A percentile compares a stretch with the other conserved stretches of the same genome.
phyloP scores from a whole-genome alignment of 2,113 vertebrate genomes.

The Clarias magur region DNA sequence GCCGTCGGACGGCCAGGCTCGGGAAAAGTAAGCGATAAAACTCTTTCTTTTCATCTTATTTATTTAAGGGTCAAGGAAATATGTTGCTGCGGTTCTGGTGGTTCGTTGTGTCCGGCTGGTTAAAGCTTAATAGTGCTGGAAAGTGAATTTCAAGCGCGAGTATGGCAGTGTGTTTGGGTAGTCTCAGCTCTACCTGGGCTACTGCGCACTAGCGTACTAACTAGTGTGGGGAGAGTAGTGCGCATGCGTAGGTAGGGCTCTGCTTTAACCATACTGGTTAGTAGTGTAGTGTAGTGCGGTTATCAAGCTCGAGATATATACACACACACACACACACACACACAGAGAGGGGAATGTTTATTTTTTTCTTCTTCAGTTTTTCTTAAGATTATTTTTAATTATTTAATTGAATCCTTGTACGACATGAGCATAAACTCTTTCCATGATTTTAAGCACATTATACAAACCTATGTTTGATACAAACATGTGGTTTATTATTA shows the following conservation, averaged over 20 bases:
- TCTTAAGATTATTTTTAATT: too few relatives aligned
- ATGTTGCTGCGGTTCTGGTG: neutral
- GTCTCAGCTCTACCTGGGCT: neutral
- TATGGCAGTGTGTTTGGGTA: neutral
- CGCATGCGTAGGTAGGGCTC: neutral
- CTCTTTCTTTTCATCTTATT: neutral
- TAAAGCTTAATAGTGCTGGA: neutral
- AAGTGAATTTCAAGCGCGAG: conserved; percentile 10
- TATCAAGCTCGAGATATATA: too few relatives aligned
- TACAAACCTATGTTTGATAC: too few relatives aligned
- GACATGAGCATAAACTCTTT: too few relatives aligned
- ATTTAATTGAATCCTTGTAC: too few relatives aligned
- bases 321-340: too few relatives aligned
- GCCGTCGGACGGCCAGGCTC: conserved; percentile 82
- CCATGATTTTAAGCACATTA: too few relatives aligned
- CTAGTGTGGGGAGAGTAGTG: neutral
- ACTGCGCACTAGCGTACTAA: neutral
- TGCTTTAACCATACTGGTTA: neutral
- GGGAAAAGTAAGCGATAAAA: conserved; percentile 79
- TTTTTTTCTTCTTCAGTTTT: too few relatives aligned
- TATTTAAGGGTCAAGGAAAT: neutral
- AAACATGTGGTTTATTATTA: too few relatives aligned
- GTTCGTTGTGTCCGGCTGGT: neutral
- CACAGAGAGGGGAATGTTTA: too few relatives aligned
- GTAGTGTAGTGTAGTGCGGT: neutral